Conservation (phyloP, 1,140 invertebrate genomes). For the Hestina assimilis region DNA sequence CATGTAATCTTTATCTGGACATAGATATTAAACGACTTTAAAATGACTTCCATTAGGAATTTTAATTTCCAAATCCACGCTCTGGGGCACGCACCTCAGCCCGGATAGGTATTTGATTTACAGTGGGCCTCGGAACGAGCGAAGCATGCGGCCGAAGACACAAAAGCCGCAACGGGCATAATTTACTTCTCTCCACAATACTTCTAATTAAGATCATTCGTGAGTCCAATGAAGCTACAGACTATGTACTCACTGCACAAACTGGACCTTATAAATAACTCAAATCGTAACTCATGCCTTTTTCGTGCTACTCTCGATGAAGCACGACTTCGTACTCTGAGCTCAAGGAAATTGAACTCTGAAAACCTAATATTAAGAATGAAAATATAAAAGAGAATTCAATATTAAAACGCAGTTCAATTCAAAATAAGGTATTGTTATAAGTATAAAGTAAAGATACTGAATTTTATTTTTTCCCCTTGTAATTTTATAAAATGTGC, state of each 20-base stretch:
- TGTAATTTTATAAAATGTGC: conserved; percentile 4
- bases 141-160: conserved; percentile 30
- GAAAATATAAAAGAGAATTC: conserved; percentile 37
- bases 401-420: conserved; percentile 45
- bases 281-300: conserved; percentile 67
- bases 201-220: conserved; percentile 77
- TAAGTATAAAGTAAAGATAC: conserved; percentile 54
- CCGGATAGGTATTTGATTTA: conserved; percentile 67
- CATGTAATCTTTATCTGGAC: conserved; percentile 55
- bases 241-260: conserved; percentile 64
- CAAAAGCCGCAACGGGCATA: conserved; percentile 54
- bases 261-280: conserved; percentile 74
- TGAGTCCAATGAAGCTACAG: conserved; percentile 61
- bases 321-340: conserved; percentile 25
- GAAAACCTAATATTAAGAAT: conserved; percentile 34
- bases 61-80: conserved; percentile 71
- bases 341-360: conserved; percentile 39
- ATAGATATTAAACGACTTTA: conserved; percentile 64
- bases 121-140: conserved; percentile 24
- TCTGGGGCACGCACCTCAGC: conserved; percentile 44
- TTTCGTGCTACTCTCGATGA: conserved; percentile 52
- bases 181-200: conserved; percentile 71
- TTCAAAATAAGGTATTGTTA: conserved; percentile 58
- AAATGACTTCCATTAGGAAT: conserved; percentile 61
- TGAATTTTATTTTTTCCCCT: not conserved